These are phyloP conservation scores for Magallana gigas DNA, from an alignment of 1,140 invertebrate species.

Conservation along the genomic window DNA sequence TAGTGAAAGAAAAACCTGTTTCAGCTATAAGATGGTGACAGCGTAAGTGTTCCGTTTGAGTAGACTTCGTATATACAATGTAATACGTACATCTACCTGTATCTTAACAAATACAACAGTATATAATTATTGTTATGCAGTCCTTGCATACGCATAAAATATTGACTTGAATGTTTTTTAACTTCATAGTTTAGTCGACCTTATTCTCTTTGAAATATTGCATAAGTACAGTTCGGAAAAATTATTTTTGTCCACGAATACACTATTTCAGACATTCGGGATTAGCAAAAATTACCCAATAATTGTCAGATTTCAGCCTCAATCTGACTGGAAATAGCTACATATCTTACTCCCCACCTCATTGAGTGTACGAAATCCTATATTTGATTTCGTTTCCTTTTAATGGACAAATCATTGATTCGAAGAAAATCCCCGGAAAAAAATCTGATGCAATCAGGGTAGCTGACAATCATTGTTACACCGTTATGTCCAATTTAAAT, in stretches of 20 bases:
- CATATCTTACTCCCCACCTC: neutral
- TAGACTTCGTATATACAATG: too few relatives aligned
- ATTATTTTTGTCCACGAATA: neutral
- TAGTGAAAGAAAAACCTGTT: too few relatives aligned
- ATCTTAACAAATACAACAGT: too few relatives aligned
- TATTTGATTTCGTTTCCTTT: slow-evolving; percentile 7
- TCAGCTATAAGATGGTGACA: too few relatives aligned
- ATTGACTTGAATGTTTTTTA: too few relatives aligned
- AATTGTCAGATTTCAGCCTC: neutral
- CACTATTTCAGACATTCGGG: neutral
- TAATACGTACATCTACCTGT: too few relatives aligned
- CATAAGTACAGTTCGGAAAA: too few relatives aligned
- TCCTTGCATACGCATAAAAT: too few relatives aligned
- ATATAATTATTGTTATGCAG: too few relatives aligned
- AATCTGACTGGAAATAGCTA: slow-evolving; percentile 2
- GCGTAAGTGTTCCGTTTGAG: too few relatives aligned
- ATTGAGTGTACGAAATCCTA: slow-evolving; percentile 15
- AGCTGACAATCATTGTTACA: slow-evolving; percentile 8
- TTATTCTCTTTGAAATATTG: too few relatives aligned
- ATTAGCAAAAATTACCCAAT: neutral
- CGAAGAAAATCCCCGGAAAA: neutral
- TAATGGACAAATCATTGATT: neutral
- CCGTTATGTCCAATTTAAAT: slow-evolving; percentile 6
- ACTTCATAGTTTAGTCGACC: too few relatives aligned
- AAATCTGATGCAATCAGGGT: slow-evolving; percentile 1